These are phyloP conservation scores for Falcaria lacertinaria DNA, from an alignment of 2,888 invertebrate species.

Conservation along the genomic window DNA sequence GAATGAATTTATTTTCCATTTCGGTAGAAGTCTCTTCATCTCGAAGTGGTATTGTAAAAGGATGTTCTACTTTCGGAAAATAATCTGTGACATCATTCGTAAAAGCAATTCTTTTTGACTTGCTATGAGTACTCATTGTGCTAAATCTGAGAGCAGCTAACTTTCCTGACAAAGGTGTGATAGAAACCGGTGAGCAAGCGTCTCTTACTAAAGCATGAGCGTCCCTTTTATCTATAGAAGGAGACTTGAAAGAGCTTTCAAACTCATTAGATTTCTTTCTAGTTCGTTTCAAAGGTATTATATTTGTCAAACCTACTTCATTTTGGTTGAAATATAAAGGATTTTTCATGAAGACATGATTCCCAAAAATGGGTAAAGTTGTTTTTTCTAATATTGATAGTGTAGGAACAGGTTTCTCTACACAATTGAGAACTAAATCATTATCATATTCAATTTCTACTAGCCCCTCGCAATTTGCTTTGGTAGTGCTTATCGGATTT, in stretches of 20 bases:
- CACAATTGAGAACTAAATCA: slow-evolving; percentile 62
- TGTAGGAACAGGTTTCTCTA: slow-evolving; percentile 53
- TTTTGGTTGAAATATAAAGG: slow-evolving; percentile 73
- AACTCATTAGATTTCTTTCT: slow-evolving; percentile 71
- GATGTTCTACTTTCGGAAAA: slow-evolving; percentile 73
- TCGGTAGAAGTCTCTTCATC: slow-evolving; percentile 71
- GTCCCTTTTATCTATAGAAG: slow-evolving; percentile 67
- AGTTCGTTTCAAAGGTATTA: slow-evolving; percentile 63
- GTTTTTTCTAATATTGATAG: slow-evolving; percentile 50
- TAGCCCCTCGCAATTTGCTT: slow-evolving; percentile 67
- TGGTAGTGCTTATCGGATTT: slow-evolving; percentile 58
- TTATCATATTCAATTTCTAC: slow-evolving; percentile 80
- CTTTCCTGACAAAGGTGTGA: slow-evolving; percentile 81
- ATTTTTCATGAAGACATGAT: slow-evolving; percentile 70
- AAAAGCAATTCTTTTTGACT: slow-evolving; percentile 47
- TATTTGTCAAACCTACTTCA: slow-evolving; percentile 47
- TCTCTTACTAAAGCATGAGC: slow-evolving; percentile 61
- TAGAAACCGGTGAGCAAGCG: slow-evolving; percentile 70
- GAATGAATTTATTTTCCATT: slow-evolving; percentile 74
- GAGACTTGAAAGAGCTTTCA: slow-evolving; percentile 69
- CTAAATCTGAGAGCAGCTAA: slow-evolving; percentile 80
- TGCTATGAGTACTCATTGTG: slow-evolving; percentile 65
- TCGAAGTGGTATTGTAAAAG: slow-evolving; percentile 54
- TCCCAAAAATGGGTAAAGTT: slow-evolving; percentile 72
- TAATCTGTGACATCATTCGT: slow-evolving; percentile 69